Conservation (phyloP, 2,888 invertebrate genomes). For the Acholoe squamosa region DNA sequence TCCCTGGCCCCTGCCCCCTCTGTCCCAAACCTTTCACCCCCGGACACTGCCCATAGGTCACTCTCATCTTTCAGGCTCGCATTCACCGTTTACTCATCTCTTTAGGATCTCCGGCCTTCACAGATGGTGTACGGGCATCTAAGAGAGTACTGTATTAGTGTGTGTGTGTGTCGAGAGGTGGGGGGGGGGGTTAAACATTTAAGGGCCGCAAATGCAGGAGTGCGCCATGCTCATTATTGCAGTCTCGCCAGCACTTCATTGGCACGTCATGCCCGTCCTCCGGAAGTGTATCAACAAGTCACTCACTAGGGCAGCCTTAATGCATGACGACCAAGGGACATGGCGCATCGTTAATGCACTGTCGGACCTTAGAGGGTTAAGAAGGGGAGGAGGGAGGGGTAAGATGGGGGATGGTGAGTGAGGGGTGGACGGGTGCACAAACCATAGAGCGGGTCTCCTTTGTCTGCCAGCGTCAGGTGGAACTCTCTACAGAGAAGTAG, state of each 20-base stretch:
- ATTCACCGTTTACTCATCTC: slow-evolving; percentile 41
- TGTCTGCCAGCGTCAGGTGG: slow-evolving; percentile 39
- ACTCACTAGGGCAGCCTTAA: no score
- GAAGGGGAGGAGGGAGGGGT: neutral
- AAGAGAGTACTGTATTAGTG: neutral
- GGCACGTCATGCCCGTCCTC: no score
- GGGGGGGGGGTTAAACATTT: no score
- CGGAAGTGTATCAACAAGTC: no score
- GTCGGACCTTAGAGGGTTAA: no score
- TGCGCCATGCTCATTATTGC: neutral
- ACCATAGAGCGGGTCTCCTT: neutral
- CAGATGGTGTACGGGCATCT: slow-evolving; percentile 31
- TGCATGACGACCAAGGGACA: no score
- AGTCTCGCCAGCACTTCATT: no score
- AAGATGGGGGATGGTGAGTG: neutral
- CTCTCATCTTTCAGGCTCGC: slow-evolving; percentile 27
- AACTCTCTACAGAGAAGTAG: neutral
- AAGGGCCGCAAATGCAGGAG: no score
- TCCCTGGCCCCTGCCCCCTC: neutral
- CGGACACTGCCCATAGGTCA: slow-evolving; percentile 28
- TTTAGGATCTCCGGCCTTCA: slow-evolving; percentile 26
- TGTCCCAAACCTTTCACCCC: neutral
- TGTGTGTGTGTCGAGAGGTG: neutral
- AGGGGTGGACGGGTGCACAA: slow-evolving; percentile 20
- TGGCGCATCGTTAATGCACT: no score